A percentile compares a stretch with the other conserved stretches of the same genome.
phyloP scores from a whole-genome alignment of 2,113 vertebrate species.

The Tetrao urogallus region DNA sequence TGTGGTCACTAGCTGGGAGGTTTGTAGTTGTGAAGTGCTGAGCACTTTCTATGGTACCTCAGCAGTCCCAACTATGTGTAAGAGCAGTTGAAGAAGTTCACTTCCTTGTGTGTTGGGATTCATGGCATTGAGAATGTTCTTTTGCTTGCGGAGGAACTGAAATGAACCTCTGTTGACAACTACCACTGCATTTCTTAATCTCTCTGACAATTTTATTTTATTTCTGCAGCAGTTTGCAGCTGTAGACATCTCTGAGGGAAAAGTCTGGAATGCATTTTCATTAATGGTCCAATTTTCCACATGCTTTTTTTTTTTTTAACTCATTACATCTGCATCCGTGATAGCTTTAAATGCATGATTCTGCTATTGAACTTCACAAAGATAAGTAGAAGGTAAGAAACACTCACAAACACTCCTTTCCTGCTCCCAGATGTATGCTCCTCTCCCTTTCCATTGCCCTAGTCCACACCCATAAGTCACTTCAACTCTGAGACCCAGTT shows the following conservation, averaged over 20 bases:
- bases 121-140: rapidly evolving
- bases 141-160: background rate
- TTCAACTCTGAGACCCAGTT: background rate
- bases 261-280: conserved; percentile 17
- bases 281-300: background rate
- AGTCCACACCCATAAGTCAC: background rate
- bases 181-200: background rate
- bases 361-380: background rate
- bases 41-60: background rate
- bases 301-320: background rate
- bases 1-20: background rate
- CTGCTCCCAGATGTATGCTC: background rate
- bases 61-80: background rate
- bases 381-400: background rate
- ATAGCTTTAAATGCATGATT: background rate
- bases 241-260: conserved; percentile 36
- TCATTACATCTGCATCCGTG: background rate
- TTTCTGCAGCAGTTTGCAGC: conserved; percentile 43
- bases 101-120: background rate
- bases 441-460: background rate
- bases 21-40: background rate
- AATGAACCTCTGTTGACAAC: conserved; percentile 3
- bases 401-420: background rate
- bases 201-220: background rate
- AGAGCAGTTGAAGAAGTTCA: background rate